These are phyloP conservation scores for Xylocopa sonorina DNA, from an alignment of 1,140 invertebrate genomes.

Conservation along the genomic window DNA sequence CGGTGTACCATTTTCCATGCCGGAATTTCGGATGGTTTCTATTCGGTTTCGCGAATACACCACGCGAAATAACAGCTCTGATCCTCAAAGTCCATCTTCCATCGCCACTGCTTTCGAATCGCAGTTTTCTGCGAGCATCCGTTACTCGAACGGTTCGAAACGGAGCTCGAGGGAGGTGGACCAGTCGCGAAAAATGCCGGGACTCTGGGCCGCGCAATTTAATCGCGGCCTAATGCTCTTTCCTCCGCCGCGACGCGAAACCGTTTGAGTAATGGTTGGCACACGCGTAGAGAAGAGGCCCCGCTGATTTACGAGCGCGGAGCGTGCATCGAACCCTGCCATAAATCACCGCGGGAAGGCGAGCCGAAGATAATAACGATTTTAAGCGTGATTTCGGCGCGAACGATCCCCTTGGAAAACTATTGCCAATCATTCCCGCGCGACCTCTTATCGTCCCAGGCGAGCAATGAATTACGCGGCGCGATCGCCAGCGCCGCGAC, in stretches of 20 bases:
- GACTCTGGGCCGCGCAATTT: too few relatives aligned
- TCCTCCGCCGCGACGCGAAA: not conserved
- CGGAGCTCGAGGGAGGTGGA: too few relatives aligned
- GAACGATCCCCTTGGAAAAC: not conserved
- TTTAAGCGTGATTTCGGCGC: not conserved
- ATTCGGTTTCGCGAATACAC: too few relatives aligned
- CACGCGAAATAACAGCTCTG: too few relatives aligned
- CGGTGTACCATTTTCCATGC: too few relatives aligned
- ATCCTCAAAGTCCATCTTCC: too few relatives aligned
- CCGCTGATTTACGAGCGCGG: not conserved
- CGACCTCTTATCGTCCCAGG: not conserved
- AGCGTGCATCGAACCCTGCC: not conserved
- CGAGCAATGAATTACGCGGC: not conserved
- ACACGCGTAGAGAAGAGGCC: not conserved
- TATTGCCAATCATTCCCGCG: not conserved
- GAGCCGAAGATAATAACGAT: not conserved
- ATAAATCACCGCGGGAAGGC: not conserved
- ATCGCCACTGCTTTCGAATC: too few relatives aligned
- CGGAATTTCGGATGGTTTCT: too few relatives aligned
- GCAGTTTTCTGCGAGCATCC: too few relatives aligned
- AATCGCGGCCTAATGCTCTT: not conserved
- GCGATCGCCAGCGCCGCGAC: too few relatives aligned
- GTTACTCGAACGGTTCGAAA: too few relatives aligned
- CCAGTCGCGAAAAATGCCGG: too few relatives aligned
- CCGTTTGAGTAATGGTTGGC: not conserved